phyloP scores from a whole-genome alignment of 2,888 invertebrate species.

The Pammene aurita region DNA sequence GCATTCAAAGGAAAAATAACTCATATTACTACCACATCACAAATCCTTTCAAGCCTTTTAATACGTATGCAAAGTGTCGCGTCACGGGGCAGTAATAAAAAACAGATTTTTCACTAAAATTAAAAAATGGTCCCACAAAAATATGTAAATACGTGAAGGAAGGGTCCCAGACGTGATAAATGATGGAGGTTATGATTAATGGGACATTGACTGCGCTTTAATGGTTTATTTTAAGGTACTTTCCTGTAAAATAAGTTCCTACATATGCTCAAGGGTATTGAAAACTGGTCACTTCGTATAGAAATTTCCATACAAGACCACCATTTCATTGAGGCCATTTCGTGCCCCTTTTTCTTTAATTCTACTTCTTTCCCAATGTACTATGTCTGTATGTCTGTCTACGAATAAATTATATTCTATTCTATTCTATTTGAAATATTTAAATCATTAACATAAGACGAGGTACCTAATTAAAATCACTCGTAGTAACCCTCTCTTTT shows the following conservation, averaged over 20 bases:
- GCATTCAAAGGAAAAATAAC: slow-evolving; percentile 9
- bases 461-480: too few species aligned
- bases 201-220: slow-evolving; percentile 43
- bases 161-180: slow-evolving; percentile 47
- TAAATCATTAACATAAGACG: too few species aligned
- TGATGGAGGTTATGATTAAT: slow-evolving; percentile 48
- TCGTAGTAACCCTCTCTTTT: too few species aligned
- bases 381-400: too few species aligned
- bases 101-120: slow-evolving; percentile 44
- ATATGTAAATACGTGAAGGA: slow-evolving; percentile 48
- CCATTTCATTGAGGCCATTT: too few species aligned
- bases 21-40: not conserved
- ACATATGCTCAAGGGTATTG: too few species aligned
- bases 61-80: slow-evolving; percentile 33
- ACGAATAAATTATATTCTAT: too few species aligned
- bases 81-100: slow-evolving; percentile 44
- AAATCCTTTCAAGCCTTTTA: not conserved
- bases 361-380: too few species aligned
- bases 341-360: too few species aligned
- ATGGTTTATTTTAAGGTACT: slow-evolving; percentile 43
- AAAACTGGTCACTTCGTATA: too few species aligned
- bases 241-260: not conserved
- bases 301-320: too few species aligned
- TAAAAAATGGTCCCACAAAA: slow-evolving; percentile 44
- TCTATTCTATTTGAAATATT: too few species aligned